Percentiles rank a stretch among this genome's conserved stretches.
Conservation (phyloP, 2,113 vertebrate species). For the Chloebia gouldiae region DNA sequence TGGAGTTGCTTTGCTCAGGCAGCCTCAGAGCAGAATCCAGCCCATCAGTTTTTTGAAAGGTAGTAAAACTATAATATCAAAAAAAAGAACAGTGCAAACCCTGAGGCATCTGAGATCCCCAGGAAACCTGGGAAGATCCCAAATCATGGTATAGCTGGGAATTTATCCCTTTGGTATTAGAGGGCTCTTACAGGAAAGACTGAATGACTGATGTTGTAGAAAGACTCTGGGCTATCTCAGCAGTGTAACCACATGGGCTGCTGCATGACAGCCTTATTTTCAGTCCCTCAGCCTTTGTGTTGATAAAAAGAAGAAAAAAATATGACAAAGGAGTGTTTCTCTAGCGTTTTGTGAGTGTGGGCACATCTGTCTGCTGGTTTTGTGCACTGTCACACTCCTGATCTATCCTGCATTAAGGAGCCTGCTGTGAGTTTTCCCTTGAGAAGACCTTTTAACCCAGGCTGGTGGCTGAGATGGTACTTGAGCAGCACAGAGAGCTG, state of each 20-base stretch:
- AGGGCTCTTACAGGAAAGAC: background rate
- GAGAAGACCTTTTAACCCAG: background rate
- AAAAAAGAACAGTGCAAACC: background rate
- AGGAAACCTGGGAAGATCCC: background rate
- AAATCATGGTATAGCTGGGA: too few species aligned
- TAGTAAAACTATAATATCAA: background rate
- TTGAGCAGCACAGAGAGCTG: background rate
- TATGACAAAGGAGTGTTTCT: background rate
- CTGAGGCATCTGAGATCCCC: background rate
- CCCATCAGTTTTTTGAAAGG: background rate
- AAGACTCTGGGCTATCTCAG: background rate
- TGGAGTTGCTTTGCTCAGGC: background rate
- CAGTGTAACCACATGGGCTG: background rate
- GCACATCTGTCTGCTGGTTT: background rate
- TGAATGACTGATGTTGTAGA: background rate
- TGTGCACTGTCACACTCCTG: background rate
- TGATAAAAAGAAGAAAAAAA: background rate
- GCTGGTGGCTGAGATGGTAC: background rate
- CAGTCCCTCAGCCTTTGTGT: background rate
- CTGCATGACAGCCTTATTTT: background rate
- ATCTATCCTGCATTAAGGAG: background rate
- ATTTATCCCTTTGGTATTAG: background rate
- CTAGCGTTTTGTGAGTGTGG: background rate
- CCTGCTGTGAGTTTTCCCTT: background rate
- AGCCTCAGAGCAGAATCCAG: background rate